These are phyloP conservation scores for Lutjanus erythropterus DNA, from an alignment of 2,113 vertebrate species.

Conservation along the genomic window DNA sequence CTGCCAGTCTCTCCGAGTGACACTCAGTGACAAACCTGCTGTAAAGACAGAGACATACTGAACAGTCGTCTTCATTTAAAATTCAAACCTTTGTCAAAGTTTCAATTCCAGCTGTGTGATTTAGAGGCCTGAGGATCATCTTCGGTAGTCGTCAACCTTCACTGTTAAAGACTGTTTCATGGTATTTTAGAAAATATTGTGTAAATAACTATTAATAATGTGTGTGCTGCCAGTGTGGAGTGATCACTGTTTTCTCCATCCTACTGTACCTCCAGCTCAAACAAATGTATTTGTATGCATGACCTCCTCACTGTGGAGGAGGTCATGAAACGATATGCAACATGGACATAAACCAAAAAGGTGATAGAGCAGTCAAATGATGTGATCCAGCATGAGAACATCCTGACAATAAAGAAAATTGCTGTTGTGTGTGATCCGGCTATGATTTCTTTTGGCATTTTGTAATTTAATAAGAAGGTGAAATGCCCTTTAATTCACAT, in stretches of 20 bases:
- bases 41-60: conserved; percentile 12
- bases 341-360: conserved; percentile 23
- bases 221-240: conserved; percentile 60
- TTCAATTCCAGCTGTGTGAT: conserved; percentile 25
- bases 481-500: conserved; percentile 19
- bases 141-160: conserved; percentile 16
- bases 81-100: background rate
- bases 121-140: conserved; percentile 20
- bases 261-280: conserved; percentile 54
- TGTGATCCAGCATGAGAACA: conserved; percentile 63
- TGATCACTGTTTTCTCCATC: conserved; percentile 54
- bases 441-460: background rate
- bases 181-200: conserved; percentile 33
- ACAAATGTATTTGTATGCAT: conserved; percentile 46
- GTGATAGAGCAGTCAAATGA: background rate
- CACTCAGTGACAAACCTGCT: conserved; percentile 25
- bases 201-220: conserved; percentile 24
- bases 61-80: background rate
- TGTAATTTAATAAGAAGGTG: background rate
- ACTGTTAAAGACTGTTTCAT: conserved; percentile 36
- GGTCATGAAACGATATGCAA: conserved; percentile 27
- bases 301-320: conserved; percentile 34
- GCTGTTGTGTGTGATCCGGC: conserved; percentile 36
- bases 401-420: conserved; percentile 68
- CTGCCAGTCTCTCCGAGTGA: conserved; percentile 55